phyloP scores from a whole-genome alignment of 2,888 invertebrate species.

The Trichogramma evanescens region DNA sequence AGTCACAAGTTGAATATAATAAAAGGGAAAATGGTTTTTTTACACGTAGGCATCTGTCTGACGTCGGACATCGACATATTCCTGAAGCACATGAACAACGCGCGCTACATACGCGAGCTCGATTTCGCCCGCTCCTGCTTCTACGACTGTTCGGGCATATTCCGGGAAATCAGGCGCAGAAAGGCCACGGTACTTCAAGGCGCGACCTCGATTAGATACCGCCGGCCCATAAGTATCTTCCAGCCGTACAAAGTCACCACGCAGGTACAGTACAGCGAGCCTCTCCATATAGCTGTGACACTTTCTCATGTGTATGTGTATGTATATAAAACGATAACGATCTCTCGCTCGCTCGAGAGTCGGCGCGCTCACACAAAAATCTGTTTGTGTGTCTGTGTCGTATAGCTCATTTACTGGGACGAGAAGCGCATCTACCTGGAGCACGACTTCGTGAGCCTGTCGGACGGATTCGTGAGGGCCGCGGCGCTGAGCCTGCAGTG shows the following conservation, averaged over 20 bases:
- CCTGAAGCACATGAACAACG: constrained; percentile 84
- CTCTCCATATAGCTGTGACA: not conserved
- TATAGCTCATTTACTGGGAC: constrained; percentile 77
- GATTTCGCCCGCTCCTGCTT: constrained; percentile 82
- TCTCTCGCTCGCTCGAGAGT: too few species aligned
- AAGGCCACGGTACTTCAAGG: constrained; percentile 68
- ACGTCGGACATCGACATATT: constrained; percentile 81
- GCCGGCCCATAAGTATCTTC: constrained; percentile 72
- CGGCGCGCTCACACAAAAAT: too few species aligned
- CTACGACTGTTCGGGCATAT: constrained; percentile 68
- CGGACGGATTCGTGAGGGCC: constrained; percentile 74
- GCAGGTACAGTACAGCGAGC: constrained; percentile 50
- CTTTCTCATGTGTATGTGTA: not conserved
- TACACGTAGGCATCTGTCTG: constrained; percentile 64
- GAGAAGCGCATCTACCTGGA: constrained; percentile 77
- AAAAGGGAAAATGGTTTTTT: not conserved
- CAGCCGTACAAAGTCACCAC: constrained; percentile 67
- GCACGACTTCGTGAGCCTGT: constrained; percentile 70
- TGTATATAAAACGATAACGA: too few species aligned
- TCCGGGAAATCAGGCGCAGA: constrained; percentile 55
- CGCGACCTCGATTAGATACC: constrained; percentile 71
- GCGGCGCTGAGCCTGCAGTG: constrained; percentile 71
- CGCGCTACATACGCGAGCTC: constrained; percentile 76
- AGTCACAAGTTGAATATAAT: too few species aligned
- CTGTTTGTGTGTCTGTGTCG: too few species aligned